Evolutionary conservation across 2,888 invertebrate species (phyloP).

Genomic region (Neoaliturus tenellus): DNA sequence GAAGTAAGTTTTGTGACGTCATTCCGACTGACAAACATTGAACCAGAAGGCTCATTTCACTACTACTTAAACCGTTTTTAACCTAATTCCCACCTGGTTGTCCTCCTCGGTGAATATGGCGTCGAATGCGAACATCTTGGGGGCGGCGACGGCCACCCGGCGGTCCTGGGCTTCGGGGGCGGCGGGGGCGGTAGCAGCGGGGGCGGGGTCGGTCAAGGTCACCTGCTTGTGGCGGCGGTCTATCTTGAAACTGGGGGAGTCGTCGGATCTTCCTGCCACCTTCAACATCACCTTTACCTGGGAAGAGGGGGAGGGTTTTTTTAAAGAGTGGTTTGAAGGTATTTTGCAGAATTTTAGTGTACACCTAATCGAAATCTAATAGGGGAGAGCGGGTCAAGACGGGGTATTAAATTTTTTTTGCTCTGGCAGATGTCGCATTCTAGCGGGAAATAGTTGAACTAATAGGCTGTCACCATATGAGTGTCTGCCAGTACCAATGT

Average conservation of each 20-base stretch:
- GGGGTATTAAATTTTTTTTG: too few relatives aligned
- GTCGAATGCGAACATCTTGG: constrained; percentile 99
- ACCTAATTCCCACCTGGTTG: constrained; percentile 94
- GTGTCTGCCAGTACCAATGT: too few relatives aligned
- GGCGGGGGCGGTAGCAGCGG: constrained; percentile 60
- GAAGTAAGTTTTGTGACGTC: too few relatives aligned
- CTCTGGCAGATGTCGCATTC: too few relatives aligned
- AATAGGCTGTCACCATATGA: too few relatives aligned
- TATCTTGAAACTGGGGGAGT: constrained; percentile 81
- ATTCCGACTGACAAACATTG: neutral
- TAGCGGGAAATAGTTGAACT: too few relatives aligned
- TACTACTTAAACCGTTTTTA: too few relatives aligned
- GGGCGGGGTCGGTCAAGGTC: constrained; percentile 88
- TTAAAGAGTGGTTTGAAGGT: too few relatives aligned
- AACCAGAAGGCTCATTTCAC: neutral
- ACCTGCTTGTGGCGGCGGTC: constrained; percentile 96
- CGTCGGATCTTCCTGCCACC: constrained; percentile 76
- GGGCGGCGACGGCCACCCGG: constrained; percentile 92
- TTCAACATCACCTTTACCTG: constrained; percentile 97
- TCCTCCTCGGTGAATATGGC: constrained; percentile 96
- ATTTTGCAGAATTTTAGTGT: too few relatives aligned
- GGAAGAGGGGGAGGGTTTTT: neutral
- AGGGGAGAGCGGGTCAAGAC: too few relatives aligned
- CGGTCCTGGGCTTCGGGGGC: constrained; percentile 78
- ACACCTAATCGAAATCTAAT: too few relatives aligned